These are phyloP conservation scores for Montipora cactus DNA, from an alignment of 64 coral and sea anemone species.

Conservation along the genomic window DNA sequence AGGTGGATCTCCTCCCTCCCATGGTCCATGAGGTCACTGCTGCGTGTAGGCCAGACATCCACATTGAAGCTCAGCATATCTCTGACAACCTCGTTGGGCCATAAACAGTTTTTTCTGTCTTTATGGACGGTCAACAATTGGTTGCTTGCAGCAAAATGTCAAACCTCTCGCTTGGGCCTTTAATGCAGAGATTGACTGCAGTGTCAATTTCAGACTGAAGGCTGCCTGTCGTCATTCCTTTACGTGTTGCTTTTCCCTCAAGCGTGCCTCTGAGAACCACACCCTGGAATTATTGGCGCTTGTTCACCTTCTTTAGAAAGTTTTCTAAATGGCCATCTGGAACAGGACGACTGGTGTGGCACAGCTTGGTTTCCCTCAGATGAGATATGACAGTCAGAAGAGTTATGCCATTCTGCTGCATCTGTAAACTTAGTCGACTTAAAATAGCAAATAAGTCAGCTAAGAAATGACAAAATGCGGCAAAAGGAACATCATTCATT, in stretches of 20 bases:
- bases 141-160: not conserved
- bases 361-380: not conserved
- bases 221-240: not conserved
- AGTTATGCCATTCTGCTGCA: not conserved
- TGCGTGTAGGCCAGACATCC: constrained; percentile 27
- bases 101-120: not conserved
- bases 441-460: not conserved
- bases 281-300: not conserved
- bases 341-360: not conserved
- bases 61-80: constrained; percentile 63
- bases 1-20: constrained; percentile 23
- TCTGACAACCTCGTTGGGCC: not conserved
- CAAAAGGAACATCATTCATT: constrained; percentile 16
- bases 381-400: not conserved
- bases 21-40: constrained; percentile 15
- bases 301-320: not conserved
- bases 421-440: not conserved
- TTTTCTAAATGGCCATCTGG: not conserved
- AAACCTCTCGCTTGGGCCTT: constrained; percentile 8
- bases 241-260: not conserved
- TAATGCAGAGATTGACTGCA: not conserved
- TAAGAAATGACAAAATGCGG: constrained; percentile 36
- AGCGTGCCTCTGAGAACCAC: not conserved
- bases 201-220: constrained; percentile 4
- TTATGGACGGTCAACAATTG: not conserved